Evolutionary conservation across 2,888 invertebrate species (phyloP), one percentile per base, ranked within the genome.

Genomic region (Hoplodrina ambigua): DNA sequence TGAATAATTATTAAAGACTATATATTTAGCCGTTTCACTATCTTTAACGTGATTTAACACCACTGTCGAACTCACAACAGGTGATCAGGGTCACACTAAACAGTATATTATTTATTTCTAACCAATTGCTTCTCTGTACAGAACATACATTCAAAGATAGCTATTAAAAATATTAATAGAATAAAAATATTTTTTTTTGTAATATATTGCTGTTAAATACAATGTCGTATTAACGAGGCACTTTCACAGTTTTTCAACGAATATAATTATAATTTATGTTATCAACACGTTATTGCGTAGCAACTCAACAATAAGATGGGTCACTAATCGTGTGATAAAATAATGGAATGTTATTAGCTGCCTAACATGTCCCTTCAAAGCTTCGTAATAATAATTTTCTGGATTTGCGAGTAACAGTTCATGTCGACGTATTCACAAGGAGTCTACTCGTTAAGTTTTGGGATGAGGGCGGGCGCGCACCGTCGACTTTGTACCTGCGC

Each of bases 401-500:
- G 86, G 85, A 83, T 84, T 80, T 73, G 17, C 55, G 64, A 75
- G 77, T 68, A 75, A 78, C 73, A 58, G 25, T 67, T 80, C 69
- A 71, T 71, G 68, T 72, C 59, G 70, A 67, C 53, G 69, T 74
- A 72, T 74, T 77, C 69, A 70, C 64, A 68, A 72, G 75, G 69
- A 64, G 62, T 73, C 81, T 76, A 77, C 72, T 83, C 69, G 58
- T 73, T 78, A 75, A 53, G 67, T 74, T 80, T 68, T 68, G 68
- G 76, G 72, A 74, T 64, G 74, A 64, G 67, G 80, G 78, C 78
- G 76, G 63, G 44, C 74, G 69, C 72, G 73, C 76, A 65, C 79
- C 76, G 37, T 62, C 72, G 56, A 56, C 55, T 82, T 82, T 78
- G 76, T 85, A 86, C 82, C 89, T 89, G 85, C 90, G 90, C 88